Conservation (phyloP, 1,140 invertebrate species). For the Ceratosolen fusciceps region DNA sequence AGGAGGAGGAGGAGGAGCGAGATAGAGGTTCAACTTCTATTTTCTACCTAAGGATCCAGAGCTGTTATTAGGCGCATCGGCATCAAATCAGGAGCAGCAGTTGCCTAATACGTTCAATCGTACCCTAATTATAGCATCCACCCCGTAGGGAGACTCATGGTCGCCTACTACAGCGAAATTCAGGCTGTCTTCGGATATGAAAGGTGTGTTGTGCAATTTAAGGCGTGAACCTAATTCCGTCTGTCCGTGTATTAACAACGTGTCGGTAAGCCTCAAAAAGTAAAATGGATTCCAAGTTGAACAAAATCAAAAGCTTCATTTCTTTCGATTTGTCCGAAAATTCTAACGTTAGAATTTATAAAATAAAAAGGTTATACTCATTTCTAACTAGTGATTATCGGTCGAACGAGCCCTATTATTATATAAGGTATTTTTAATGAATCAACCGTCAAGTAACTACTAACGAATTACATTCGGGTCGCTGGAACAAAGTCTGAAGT, state of each 20-base stretch:
- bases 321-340: neutral
- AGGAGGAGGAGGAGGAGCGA: neutral
- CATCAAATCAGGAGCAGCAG: neutral
- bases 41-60: slow-evolving; percentile 21
- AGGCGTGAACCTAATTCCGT: slow-evolving; percentile 11
- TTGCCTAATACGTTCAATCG: neutral
- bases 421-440: slow-evolving; percentile 1
- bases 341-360: neutral
- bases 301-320: slow-evolving; percentile 24
- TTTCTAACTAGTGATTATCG: neutral
- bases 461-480: neutral
- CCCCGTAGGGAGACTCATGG: neutral
- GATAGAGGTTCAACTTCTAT: neutral
- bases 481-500: neutral
- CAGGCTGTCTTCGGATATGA: neutral
- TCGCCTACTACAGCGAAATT: neutral
- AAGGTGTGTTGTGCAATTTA: slow-evolving; percentile 7
- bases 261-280: neutral
- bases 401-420: neutral
- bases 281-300: slow-evolving; percentile 17
- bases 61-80: slow-evolving; percentile 3
- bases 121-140: slow-evolving; percentile 39
- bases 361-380: neutral
- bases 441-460: neutral
- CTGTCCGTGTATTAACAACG: neutral